These are phyloP conservation scores for Trichogramma evanescens DNA, from an alignment of 2,888 invertebrate genomes.

Conservation along the genomic window DNA sequence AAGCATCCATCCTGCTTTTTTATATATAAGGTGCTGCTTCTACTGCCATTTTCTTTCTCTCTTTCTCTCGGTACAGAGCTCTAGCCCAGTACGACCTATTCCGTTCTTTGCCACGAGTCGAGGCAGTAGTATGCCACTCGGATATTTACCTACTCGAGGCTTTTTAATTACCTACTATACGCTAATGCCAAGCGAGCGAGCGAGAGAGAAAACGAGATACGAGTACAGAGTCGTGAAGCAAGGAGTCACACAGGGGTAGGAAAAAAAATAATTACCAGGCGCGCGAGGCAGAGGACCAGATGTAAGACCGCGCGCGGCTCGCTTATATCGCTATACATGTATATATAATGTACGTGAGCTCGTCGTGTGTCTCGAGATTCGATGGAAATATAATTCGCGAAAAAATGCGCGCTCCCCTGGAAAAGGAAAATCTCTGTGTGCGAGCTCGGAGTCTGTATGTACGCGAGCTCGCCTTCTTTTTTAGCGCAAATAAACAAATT, in stretches of 20 bases:
- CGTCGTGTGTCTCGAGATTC: conserved; percentile 4
- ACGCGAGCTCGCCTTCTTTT: background rate
- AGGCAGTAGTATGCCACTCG: conserved; percentile 37
- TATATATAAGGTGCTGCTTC: conserved; percentile 13
- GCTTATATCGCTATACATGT: conserved; percentile 23
- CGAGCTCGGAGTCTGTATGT: background rate
- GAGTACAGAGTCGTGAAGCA: background rate
- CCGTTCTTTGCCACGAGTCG: conserved; percentile 27
- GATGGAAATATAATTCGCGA: conserved; percentile 11
- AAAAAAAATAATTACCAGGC: conserved; percentile 8
- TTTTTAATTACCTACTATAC: conserved; percentile 43
- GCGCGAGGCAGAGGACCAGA: conserved; percentile 17
- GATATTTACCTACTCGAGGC: conserved; percentile 47
- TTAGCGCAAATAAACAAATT: conserved; percentile 4
- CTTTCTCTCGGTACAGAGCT: conserved; percentile 32
- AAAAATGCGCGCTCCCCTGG: background rate
- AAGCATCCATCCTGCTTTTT: conserved; percentile 38
- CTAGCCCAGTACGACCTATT: conserved; percentile 33
- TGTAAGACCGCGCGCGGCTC: conserved; percentile 21
- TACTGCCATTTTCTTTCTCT: conserved; percentile 33
- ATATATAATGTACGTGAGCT: background rate
- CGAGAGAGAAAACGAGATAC: background rate
- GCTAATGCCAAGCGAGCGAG: conserved; percentile 13
- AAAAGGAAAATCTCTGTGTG: background rate
- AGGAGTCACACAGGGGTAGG: background rate